Evolutionary conservation across 1,140 invertebrate species (phyloP), one percentile per base, ranked within the genome.

Genomic region (Coelopa frigida): DNA sequence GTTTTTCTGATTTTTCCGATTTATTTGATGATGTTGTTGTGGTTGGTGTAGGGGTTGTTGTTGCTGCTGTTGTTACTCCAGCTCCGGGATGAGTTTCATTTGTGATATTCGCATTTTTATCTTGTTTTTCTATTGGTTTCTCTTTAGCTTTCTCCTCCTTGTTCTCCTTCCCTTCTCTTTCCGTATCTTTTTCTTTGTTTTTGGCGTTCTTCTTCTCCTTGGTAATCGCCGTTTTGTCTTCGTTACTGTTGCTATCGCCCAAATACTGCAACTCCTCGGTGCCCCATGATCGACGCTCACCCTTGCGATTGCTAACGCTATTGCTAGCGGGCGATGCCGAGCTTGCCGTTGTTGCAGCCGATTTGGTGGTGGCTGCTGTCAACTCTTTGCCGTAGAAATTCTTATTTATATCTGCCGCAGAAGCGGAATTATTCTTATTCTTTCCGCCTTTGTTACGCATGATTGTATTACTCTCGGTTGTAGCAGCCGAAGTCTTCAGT

Each of bases 221-320:
- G 5, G 38, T 27, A 45, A 15, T 8, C 24, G 18, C 31, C 14
- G 29, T 32, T 31, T 8, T 10, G 23, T 38, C 14, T 10, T 8
- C 27, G 27, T 10, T 14, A 40, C 31, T 42, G 21, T 44, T 46
- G 12, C 48, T 41, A 3, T 58, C 57, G 5, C 53, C 61, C 50
- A 69, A 45, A 54, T 66, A 68, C 36, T 61, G 59, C 18, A 70
- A 24, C 40, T 79, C 79, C 46, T 80, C 77, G 17, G 75, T 79
- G 6, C 78, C 78, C 79, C 79, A 81, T 3, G 78, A 80, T 46
- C 77, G 61, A 12, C 78, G 70, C 52, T 81, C 78, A 15, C 75
- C 52, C 27, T 62, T 67, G 14, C 59, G 56, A 5, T 49, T 15
- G 18, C 17, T 44, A n/a, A n/a, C n/a, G n/a, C n/a, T n/a, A n/a